phyloP scores from a whole-genome alignment of 2,113 vertebrate species.

The Thunnus maccoyii region DNA sequence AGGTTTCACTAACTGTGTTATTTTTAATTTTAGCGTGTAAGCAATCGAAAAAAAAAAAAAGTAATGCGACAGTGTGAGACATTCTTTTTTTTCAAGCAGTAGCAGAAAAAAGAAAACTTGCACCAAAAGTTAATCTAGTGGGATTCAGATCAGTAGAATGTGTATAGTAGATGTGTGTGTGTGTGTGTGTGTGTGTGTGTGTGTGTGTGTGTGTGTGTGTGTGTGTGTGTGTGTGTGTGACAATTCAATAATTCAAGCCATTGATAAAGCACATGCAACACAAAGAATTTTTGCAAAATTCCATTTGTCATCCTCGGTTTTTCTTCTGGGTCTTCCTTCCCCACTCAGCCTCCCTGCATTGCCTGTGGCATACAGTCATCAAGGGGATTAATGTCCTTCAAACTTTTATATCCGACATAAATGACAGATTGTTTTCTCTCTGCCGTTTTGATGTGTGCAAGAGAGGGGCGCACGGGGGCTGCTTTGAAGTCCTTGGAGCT shows the following conservation, averaged over 20 bases:
- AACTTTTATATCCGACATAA: constrained; percentile 62
- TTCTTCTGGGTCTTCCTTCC: not conserved
- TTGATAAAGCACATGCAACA: not conserved
- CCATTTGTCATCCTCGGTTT: constrained; percentile 6
- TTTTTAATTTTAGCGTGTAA: no score
- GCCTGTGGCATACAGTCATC: constrained; percentile 50
- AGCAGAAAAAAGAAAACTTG: no score
- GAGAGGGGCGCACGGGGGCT: constrained; percentile 6
- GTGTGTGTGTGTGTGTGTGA: no score
- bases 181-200: no score
- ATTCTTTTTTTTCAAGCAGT: no score
- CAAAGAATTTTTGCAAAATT: constrained; percentile 18
- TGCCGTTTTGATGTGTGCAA: constrained; percentile 62
- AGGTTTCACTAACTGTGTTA: not conserved
- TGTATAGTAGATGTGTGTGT: no score
- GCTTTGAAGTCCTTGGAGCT: constrained; percentile 72
- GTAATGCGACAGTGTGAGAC: no score
- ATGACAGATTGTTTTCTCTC: constrained; percentile 62
- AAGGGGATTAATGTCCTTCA: constrained; percentile 62
- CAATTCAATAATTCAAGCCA: no score
- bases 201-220: no score
- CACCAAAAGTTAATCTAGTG: no score
- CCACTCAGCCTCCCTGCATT: constrained; percentile 19
- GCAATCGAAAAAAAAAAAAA: no score
- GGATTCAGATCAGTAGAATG: no score